Conservation (phyloP, 2,888 invertebrate species). For the Lepidochitona cinerea region DNA sequence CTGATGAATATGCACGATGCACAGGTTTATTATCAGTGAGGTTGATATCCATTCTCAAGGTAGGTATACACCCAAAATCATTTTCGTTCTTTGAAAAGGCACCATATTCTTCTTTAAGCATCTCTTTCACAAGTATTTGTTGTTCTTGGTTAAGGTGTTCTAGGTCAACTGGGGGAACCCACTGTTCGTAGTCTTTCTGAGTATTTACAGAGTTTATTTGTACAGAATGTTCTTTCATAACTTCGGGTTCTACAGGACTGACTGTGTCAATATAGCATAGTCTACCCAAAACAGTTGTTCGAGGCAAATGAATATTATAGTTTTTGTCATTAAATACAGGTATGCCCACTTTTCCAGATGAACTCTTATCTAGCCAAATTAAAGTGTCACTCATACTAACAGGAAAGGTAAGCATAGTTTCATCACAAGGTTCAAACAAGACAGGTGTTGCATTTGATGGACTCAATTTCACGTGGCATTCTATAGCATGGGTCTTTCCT, state of each 20-base stretch:
- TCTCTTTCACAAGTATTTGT: constrained; percentile 11
- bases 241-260: neutral
- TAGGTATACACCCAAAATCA: constrained; percentile 29
- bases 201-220: neutral
- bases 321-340: neutral
- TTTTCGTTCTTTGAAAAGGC: constrained; percentile 27
- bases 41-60: constrained; percentile 28
- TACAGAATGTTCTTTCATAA: neutral
- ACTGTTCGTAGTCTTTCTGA: neutral
- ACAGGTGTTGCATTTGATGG: no score
- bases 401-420: neutral
- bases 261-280: neutral
- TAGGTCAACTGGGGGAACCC: constrained; percentile 25
- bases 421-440: neutral
- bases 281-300: neutral
- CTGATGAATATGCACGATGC: constrained; percentile 22
- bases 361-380: neutral
- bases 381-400: neutral
- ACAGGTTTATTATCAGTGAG: constrained; percentile 32
- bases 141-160: constrained; percentile 15
- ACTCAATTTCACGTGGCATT: no score
- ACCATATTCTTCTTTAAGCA: constrained; percentile 25
- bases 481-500: neutral
- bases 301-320: neutral
- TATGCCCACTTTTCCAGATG: neutral